These are phyloP conservation scores for Cryptus viduatorius DNA, from an alignment of 2,888 invertebrate species.

Conservation along the genomic window DNA sequence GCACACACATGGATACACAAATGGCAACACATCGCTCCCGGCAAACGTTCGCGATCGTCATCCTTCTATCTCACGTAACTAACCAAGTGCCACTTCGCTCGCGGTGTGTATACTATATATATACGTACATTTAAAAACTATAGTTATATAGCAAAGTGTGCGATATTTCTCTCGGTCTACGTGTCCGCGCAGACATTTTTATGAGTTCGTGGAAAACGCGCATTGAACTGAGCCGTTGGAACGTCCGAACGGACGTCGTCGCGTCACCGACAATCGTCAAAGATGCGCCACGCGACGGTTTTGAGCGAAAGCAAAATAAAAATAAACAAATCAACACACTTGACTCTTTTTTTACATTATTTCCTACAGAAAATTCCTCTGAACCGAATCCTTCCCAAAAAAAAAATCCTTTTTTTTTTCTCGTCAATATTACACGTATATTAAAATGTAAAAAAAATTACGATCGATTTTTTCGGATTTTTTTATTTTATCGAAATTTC, in stretches of 20 bases:
- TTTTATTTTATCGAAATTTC: not conserved
- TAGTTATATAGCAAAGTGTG: not conserved
- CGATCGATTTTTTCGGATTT: not conserved
- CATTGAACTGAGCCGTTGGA: slow-evolving; percentile 13
- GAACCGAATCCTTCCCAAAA: not conserved
- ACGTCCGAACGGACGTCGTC: slow-evolving; percentile 29
- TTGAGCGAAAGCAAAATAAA: not conserved
- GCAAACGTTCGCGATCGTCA: slow-evolving; percentile 58
- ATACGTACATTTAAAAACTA: slow-evolving; percentile 18
- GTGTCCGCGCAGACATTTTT: slow-evolving; percentile 67
- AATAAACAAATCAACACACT: not conserved
- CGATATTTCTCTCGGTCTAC: slow-evolving; percentile 45
- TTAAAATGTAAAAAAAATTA: not conserved
- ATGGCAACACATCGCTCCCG: not conserved
- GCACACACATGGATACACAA: slow-evolving; percentile 14
- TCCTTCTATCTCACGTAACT: slow-evolving; percentile 67
- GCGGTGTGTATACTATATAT: slow-evolving; percentile 40
- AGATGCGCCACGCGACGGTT: slow-evolving; percentile 7
- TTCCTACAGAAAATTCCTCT: slow-evolving; percentile 21
- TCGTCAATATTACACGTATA: not conserved
- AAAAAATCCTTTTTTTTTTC: slow-evolving; percentile 2
- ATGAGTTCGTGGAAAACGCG: slow-evolving; percentile 69
- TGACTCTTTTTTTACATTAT: slow-evolving; percentile 11
- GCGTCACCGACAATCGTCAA: slow-evolving; percentile 31
- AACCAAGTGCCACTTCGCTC: slow-evolving; percentile 69